Conservation (phyloP, 2,888 invertebrate genomes). For the Limenitis camilla region DNA sequence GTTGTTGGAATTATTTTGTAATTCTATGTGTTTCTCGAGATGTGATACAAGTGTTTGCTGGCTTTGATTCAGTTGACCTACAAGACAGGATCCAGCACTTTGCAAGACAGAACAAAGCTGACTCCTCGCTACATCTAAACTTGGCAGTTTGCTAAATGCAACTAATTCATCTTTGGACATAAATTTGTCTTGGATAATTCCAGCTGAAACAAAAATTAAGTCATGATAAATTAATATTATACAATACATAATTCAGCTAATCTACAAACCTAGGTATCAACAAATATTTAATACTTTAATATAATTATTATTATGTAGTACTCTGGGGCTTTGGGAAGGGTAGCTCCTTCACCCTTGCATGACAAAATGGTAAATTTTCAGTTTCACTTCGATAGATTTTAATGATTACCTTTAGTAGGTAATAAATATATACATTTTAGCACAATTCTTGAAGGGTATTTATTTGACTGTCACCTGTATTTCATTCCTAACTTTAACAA, state of each 20-base stretch:
- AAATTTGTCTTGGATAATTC: slow-evolving; percentile 81
- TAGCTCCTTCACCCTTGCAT: too few relatives aligned
- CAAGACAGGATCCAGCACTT: slow-evolving; percentile 77
- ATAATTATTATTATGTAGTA: not conserved
- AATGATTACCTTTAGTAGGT: too few relatives aligned
- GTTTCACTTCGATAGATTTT: too few relatives aligned
- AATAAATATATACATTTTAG: too few relatives aligned
- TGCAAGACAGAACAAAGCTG: slow-evolving; percentile 81
- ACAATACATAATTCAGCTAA: too few relatives aligned
- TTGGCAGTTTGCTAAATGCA: slow-evolving; percentile 78
- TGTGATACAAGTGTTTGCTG: slow-evolving; percentile 80
- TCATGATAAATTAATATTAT: slow-evolving; percentile 25
- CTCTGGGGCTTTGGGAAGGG: too few relatives aligned
- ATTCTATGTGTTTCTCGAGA: slow-evolving; percentile 75
- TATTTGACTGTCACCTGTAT: too few relatives aligned
- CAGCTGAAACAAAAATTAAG: slow-evolving; percentile 68
- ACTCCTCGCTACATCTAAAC: slow-evolving; percentile 78
- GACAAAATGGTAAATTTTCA: too few relatives aligned
- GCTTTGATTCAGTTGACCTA: slow-evolving; percentile 78
- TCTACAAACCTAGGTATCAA: not conserved
- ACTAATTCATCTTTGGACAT: slow-evolving; percentile 81
- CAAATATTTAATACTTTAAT: not conserved
- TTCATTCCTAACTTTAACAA: too few relatives aligned
- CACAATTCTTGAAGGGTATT: too few relatives aligned
- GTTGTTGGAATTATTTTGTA: slow-evolving; percentile 32